Evolutionary conservation across 2,888 invertebrate genomes (phyloP).

Genomic region (Arge pagana): DNA sequence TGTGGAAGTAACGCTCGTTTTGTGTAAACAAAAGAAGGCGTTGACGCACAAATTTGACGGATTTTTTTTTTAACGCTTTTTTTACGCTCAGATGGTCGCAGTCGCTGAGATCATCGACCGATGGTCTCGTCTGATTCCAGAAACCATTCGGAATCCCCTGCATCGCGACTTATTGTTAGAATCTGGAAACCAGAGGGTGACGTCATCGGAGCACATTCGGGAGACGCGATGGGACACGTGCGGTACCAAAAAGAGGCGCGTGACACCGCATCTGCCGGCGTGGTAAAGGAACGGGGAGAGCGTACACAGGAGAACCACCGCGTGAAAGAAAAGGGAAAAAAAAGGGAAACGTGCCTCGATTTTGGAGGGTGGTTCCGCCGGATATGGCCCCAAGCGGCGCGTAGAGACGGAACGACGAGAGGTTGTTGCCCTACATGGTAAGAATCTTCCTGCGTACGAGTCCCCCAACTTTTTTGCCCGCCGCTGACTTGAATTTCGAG

Average conservation of each 20-base stretch:
- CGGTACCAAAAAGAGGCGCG: slow-evolving; percentile 5
- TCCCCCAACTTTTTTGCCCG: not conserved
- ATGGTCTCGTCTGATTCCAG: too few species aligned
- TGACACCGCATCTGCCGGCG: slow-evolving; percentile 1
- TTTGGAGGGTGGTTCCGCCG: slow-evolving; percentile 25
- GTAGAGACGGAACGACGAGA: slow-evolving; percentile 11
- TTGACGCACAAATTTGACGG: too few species aligned
- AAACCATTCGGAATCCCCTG: too few species aligned
- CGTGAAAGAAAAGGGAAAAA: slow-evolving; percentile 17
- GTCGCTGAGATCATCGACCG: too few species aligned
- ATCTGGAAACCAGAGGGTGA: too few species aligned
- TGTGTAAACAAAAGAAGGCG: too few species aligned
- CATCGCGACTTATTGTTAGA: too few species aligned
- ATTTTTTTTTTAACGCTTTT: too few species aligned
- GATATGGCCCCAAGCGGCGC: slow-evolving; percentile 15
- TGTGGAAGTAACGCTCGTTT: too few species aligned
- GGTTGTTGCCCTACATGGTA: slow-evolving; percentile 20
- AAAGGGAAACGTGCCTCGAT: slow-evolving; percentile 7
- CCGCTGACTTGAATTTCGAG: too few species aligned
- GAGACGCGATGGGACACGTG: too few species aligned
- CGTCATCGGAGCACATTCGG: slow-evolving; percentile 4
- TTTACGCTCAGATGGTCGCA: too few species aligned
- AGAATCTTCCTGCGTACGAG: not conserved
- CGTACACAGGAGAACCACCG: slow-evolving; percentile 6
- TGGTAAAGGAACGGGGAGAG: not conserved